These are phyloP conservation scores for Nothobranchius kuhntae DNA, from an alignment of 2,113 vertebrate species.

Conservation along the genomic window DNA sequence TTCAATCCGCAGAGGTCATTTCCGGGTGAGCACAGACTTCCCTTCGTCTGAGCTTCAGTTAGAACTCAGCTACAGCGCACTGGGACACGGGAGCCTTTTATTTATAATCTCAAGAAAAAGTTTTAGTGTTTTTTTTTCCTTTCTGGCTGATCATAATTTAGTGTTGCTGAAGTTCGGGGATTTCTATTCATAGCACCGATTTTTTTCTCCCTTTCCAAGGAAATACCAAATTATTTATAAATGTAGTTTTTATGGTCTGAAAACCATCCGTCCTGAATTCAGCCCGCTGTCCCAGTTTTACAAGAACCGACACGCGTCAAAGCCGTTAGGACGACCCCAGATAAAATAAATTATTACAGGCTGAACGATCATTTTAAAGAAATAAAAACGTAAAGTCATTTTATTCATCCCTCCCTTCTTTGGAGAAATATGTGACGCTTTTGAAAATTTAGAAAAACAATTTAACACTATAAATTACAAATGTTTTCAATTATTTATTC, in stretches of 20 bases:
- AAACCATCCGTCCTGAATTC: slow-evolving; percentile 57
- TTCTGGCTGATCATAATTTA: slow-evolving; percentile 11
- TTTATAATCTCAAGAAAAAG: slow-evolving; percentile 59
- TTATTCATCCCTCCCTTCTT: no score
- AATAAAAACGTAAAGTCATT: no score
- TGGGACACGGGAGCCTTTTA: slow-evolving; percentile 23
- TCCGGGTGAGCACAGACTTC: slow-evolving; percentile 67
- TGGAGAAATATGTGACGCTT: no score
- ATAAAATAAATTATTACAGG: not conserved
- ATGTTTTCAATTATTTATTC: not conserved
- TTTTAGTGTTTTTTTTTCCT: slow-evolving; percentile 34
- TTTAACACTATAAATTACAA: not conserved
- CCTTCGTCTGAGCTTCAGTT: slow-evolving; percentile 62
- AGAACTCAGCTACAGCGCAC: slow-evolving; percentile 21
- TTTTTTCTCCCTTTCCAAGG: slow-evolving; percentile 44
- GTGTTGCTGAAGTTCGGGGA: no score
- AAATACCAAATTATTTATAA: slow-evolving; percentile 50
- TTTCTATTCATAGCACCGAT: no score
- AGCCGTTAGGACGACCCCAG: slow-evolving; percentile 47
- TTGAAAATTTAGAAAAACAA: not conserved
- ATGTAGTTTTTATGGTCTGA: slow-evolving; percentile 53
- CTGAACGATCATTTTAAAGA: no score
- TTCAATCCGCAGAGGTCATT: slow-evolving; percentile 68
- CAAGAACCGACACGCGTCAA: slow-evolving; percentile 28
- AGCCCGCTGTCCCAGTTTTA: slow-evolving; percentile 44